Conservation (phyloP, 2,113 vertebrate species). For the Cyanoliseus patagonus region DNA sequence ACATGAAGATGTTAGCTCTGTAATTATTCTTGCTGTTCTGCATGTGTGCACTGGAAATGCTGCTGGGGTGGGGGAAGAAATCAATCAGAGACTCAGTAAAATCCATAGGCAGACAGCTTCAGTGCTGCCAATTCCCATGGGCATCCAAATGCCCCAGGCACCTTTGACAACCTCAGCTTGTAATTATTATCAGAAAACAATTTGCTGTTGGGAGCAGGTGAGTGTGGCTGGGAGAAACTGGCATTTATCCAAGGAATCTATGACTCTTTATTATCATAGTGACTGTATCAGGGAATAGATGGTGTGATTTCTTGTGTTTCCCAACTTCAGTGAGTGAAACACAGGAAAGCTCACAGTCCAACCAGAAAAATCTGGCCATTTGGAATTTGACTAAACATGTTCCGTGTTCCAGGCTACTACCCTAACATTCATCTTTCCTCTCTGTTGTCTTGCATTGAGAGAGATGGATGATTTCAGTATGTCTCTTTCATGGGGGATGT, state of each 20-base stretch:
- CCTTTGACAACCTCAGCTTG: not conserved
- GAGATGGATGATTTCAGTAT: not conserved
- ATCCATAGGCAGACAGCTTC: not conserved
- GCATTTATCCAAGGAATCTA: not conserved
- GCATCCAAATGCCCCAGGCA: not conserved
- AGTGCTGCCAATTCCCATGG: not conserved
- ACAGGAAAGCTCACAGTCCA: not conserved
- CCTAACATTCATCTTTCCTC: not conserved
- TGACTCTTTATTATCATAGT: not conserved
- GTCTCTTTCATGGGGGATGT: not conserved
- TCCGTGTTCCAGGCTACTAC: not conserved
- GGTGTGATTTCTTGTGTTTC: not conserved
- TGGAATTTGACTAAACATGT: not conserved
- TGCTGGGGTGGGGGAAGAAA: not conserved
- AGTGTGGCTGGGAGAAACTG: not conserved
- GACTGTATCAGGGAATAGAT: not conserved
- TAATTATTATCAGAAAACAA: conserved; percentile 28
- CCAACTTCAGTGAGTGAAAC: not conserved
- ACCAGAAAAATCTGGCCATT: not conserved
- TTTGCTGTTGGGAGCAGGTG: not conserved
- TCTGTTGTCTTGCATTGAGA: not conserved
- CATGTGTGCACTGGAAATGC: not conserved
- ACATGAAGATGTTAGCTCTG: not conserved
- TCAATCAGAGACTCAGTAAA: not conserved
- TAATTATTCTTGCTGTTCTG: not conserved